A percentile compares a stretch with the other conserved stretches of the same genome.
phyloP scores from a whole-genome alignment of 2,113 vertebrate genomes.

The Sakesphorus luctuosus region DNA sequence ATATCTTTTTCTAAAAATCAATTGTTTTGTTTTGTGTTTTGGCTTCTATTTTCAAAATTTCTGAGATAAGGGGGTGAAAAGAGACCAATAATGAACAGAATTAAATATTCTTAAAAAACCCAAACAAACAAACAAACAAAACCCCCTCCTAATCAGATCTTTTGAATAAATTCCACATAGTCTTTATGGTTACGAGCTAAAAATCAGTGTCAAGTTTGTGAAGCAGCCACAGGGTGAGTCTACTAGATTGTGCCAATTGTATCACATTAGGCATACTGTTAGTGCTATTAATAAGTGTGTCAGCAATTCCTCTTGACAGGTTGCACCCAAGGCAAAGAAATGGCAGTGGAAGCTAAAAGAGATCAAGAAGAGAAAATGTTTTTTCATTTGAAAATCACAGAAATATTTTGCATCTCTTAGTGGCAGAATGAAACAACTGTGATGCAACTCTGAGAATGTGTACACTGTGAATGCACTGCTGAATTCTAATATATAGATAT shows the following conservation, averaged over 20 bases:
- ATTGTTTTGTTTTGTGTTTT: background rate
- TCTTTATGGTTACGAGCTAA: background rate
- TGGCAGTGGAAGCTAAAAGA: background rate
- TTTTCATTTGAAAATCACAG: background rate
- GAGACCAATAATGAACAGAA: background rate
- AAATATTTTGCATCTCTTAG: background rate
- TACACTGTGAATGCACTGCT: background rate
- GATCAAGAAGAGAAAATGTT: background rate
- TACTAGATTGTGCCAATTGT: slow-evolving; percentile 28
- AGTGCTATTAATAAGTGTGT: background rate
- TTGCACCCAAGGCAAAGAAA: background rate
- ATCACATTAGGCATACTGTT: slow-evolving; percentile 35
- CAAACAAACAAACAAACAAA: background rate
- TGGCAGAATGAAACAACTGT: background rate
- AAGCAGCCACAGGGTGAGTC: background rate
- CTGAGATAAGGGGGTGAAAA: background rate
- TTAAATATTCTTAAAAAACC: background rate
- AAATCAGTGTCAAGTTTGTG: background rate
- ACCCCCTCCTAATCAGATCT: background rate
- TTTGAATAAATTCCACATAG: background rate
- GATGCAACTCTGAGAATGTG: background rate
- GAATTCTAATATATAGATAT: background rate
- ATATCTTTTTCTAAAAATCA: background rate
- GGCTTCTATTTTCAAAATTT: background rate
- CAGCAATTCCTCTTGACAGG: slow-evolving; percentile 9